Percentiles rank a stretch among this genome's conserved stretches.
Evolutionary conservation across 2,888 invertebrate species (phyloP).

Genomic region (Bugulina stolonifera): DNA sequence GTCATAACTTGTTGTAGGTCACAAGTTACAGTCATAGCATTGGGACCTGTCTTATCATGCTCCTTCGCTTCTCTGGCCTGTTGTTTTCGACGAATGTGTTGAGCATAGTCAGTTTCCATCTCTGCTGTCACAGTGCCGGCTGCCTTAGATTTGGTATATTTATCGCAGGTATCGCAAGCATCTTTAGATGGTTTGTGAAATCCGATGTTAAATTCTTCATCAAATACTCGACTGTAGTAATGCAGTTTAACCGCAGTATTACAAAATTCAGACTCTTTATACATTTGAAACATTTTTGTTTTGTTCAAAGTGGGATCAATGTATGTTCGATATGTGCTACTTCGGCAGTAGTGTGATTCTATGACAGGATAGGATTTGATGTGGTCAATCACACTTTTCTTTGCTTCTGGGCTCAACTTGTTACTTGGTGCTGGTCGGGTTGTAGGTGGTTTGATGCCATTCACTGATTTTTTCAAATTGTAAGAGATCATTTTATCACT

Average conservation of each 20-base stretch:
- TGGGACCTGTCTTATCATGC: neutral
- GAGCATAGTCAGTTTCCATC: neutral
- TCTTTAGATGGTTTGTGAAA: neutral
- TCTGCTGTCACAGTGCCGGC: neutral
- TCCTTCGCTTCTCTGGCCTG: neutral
- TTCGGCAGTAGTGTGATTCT: neutral
- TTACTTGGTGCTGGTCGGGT: neutral
- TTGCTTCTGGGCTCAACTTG: neutral
- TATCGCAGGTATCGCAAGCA: neutral
- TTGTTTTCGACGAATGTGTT: neutral
- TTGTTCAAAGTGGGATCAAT: neutral
- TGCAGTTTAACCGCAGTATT: neutral
- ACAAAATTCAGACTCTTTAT: neutral
- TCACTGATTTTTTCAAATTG: neutral
- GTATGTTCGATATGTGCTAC: neutral
- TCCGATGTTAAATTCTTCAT: neutral
- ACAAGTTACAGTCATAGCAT: neutral
- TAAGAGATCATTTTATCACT: neutral
- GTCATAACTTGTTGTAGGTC: conserved; percentile 1
- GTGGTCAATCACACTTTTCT: neutral
- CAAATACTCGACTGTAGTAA: neutral
- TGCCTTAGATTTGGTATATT: neutral
- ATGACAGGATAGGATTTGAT: neutral
- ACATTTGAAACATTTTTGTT: neutral
- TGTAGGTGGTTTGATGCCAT: neutral